Conservation (phyloP, 2,113 vertebrate genomes). For the Sinocyclocheilus anophthalmus region DNA sequence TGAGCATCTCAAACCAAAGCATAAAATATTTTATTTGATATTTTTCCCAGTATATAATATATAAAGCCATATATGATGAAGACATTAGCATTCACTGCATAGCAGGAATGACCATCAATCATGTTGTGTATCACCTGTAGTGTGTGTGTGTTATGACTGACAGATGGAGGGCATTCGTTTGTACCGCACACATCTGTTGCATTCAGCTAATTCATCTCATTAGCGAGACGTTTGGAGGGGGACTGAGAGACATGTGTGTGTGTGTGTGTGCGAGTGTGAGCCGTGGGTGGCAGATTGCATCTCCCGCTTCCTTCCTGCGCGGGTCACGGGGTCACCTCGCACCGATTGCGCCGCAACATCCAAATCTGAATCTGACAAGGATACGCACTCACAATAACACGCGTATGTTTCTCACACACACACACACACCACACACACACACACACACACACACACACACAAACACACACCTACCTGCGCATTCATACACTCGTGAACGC, state of each 20-base stretch:
- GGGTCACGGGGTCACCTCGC: slow-evolving; percentile 52
- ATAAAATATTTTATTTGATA: neutral
- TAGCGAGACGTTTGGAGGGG: slow-evolving; percentile 68
- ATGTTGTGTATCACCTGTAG: slow-evolving; percentile 54
- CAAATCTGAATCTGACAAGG: slow-evolving; percentile 15
- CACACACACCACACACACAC: slow-evolving; percentile 24
- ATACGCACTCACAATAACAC: neutral
- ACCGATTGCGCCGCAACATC: slow-evolving; percentile 13
- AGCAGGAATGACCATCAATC: neutral
- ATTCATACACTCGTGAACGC: neutral
- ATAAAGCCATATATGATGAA: neutral
- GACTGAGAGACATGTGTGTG: neutral
- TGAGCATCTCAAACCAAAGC: neutral
- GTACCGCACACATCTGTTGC: slow-evolving; percentile 78
- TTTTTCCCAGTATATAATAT: neutral
- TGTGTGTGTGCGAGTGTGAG: neutral
- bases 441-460: slow-evolving; percentile 9
- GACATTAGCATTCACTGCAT: neutral
- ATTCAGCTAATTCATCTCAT: slow-evolving; percentile 78
- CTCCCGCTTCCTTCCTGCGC: slow-evolving; percentile 45
- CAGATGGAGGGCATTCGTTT: slow-evolving; percentile 78
- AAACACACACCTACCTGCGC: neutral
- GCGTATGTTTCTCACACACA: slow-evolving; percentile 3
- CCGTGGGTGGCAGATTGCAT: slow-evolving; percentile 28
- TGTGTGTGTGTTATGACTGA: slow-evolving; percentile 68